Evolutionary conservation across 2,888 invertebrate species (phyloP).

Genomic region (Metalampra italica): DNA sequence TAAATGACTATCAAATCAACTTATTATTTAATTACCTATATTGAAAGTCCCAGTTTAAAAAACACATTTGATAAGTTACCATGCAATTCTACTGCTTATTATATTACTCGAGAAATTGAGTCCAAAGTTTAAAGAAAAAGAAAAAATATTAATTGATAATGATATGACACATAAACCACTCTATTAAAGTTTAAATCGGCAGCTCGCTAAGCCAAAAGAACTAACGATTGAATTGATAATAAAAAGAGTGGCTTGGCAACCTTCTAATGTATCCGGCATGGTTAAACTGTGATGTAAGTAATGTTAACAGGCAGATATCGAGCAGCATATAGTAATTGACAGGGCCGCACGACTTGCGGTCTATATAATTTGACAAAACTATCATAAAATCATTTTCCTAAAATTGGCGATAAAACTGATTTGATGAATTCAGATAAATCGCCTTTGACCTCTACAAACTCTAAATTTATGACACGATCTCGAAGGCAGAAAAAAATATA

Average conservation of each 20-base stretch:
- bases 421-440: not conserved
- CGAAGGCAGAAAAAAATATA: not conserved
- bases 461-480: conserved; percentile 8
- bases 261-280: conserved; percentile 63
- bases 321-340: conserved; percentile 20
- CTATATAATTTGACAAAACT: conserved; percentile 20
- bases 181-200: not conserved
- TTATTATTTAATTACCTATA: too few species aligned
- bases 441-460: conserved; percentile 14
- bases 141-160: too few species aligned
- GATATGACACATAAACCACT: too few species aligned
- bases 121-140: too few species aligned
- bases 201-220: not conserved
- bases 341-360: conserved; percentile 28
- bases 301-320: conserved; percentile 39
- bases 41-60: too few species aligned
- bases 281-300: conserved; percentile 56
- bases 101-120: too few species aligned
- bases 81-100: too few species aligned
- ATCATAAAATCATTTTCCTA: conserved; percentile 7
- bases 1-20: too few species aligned
- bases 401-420: not conserved
- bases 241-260: conserved; percentile 36
- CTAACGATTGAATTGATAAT: conserved; percentile 26
- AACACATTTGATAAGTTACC: too few species aligned